Evolutionary conservation across 2,888 invertebrate species (phyloP).

Genomic region (Helleia helle): DNA sequence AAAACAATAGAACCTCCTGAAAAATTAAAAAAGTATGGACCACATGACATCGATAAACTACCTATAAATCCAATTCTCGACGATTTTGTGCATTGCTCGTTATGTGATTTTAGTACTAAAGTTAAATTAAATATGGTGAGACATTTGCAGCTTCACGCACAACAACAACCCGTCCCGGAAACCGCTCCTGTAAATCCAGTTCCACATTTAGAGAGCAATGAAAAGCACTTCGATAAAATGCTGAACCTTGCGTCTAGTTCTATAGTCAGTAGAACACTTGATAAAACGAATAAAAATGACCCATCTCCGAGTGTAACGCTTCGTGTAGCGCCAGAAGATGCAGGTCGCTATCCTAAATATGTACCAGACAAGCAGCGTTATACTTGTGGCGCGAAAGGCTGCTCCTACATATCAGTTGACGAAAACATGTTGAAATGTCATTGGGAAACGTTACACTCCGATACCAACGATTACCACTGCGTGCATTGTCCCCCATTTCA

Average conservation of each 20-base stretch:
- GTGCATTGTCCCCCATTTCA: slow-evolving; percentile 80
- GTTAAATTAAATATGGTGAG: slow-evolving; percentile 81
- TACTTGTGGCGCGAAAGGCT: slow-evolving; percentile 81
- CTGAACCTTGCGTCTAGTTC: slow-evolving; percentile 86
- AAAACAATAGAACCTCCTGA: slow-evolving; percentile 16
- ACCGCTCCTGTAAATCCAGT: slow-evolving; percentile 87
- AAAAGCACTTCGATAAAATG: slow-evolving; percentile 90
- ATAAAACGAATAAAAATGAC: slow-evolving; percentile 27
- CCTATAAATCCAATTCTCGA: slow-evolving; percentile 79
- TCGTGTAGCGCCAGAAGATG: slow-evolving; percentile 30
- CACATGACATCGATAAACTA: slow-evolving; percentile 76
- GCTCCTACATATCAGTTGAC: slow-evolving; percentile 81
- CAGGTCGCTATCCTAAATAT: slow-evolving; percentile 52
- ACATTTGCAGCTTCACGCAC: slow-evolving; percentile 79
- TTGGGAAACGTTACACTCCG: slow-evolving; percentile 80
- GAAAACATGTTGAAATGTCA: slow-evolving; percentile 82
- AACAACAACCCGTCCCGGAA: slow-evolving; percentile 76
- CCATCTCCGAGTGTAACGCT: slow-evolving; percentile 16
- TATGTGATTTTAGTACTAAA: slow-evolving; percentile 81
- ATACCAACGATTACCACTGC: slow-evolving; percentile 76
- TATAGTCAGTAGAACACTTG: slow-evolving; percentile 28
- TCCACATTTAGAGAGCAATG: slow-evolving; percentile 83
- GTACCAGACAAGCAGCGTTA: slow-evolving; percentile 74
- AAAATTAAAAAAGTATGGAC: slow-evolving; percentile 53
- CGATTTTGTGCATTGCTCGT: slow-evolving; percentile 74